Percentiles rank a stretch among this genome's conserved stretches.
phyloP scores from a whole-genome alignment of 2,113 vertebrate species.

The Formicarius rufipectus region DNA sequence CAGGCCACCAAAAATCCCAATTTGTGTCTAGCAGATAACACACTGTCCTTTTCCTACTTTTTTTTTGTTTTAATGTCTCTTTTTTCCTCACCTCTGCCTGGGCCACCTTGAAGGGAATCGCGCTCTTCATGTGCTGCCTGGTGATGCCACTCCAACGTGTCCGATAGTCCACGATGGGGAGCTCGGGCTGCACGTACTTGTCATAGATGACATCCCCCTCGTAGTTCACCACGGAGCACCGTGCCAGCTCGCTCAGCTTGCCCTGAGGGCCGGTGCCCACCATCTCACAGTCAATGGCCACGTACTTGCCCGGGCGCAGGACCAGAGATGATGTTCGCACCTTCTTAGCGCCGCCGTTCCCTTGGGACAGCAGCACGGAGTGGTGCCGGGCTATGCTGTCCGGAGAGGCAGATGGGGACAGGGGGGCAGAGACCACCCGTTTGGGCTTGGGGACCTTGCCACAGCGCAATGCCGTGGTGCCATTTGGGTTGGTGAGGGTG shows the following conservation, averaged over 20 bases:
- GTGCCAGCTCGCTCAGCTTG: slow-evolving; percentile 83
- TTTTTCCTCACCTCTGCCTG: slow-evolving; percentile 74
- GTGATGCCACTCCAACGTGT: slow-evolving; percentile 94
- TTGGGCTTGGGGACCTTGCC: not conserved
- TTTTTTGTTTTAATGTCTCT: not conserved
- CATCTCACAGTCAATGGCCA: slow-evolving; percentile 97
- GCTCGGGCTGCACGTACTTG: slow-evolving; percentile 82
- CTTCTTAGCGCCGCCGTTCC: slow-evolving; percentile 37
- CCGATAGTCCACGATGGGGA: slow-evolving; percentile 85
- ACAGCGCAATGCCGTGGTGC: rapidly evolving
- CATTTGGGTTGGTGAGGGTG: rapidly evolving
- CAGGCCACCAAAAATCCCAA: not conserved
- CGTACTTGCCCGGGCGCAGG: slow-evolving; percentile 58
- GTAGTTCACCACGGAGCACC: slow-evolving; percentile 90
- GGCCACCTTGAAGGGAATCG: slow-evolving; percentile 82
- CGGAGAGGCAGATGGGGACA: not conserved
- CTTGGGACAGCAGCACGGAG: slow-evolving; percentile 8
- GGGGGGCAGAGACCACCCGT: rapidly evolving
- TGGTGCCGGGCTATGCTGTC: not conserved
- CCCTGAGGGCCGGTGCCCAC: slow-evolving; percentile 90
- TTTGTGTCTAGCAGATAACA: not conserved
- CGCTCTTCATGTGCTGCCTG: slow-evolving; percentile 77
- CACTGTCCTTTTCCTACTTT: rapidly evolving
- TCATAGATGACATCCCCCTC: slow-evolving; percentile 87
- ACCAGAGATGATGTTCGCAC: not conserved